A percentile compares a stretch with the other conserved stretches of the same genome.
These are phyloP conservation scores for Nothocercus nigrocapillus DNA, from an alignment of 2,113 vertebrate genomes.

Conservation along the genomic window DNA sequence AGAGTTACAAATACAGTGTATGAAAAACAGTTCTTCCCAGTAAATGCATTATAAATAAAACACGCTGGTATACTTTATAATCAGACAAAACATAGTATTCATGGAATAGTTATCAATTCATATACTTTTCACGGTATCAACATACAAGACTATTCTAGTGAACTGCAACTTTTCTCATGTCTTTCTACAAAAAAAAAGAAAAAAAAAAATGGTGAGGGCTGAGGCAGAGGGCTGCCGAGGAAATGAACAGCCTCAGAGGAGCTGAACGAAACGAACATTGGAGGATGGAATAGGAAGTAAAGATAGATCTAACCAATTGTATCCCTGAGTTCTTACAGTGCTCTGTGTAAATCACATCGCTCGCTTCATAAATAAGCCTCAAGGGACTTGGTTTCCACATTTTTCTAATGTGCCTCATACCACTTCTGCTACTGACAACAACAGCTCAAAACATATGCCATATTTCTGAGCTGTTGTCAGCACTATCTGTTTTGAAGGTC, in stretches of 20 bases:
- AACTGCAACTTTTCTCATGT: background rate
- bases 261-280: background rate
- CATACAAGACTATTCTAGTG: background rate
- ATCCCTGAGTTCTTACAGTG: background rate
- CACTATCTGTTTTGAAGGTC: background rate
- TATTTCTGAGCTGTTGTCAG: slow-evolving; percentile 13
- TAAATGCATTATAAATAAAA: background rate
- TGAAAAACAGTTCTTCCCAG: background rate
- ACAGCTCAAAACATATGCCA: background rate
- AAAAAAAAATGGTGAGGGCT: too few relatives aligned
- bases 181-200: background rate
- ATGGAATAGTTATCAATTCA: background rate
- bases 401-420: background rate
- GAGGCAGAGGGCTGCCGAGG: background rate
- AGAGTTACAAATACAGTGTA: background rate
- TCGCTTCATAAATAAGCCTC: background rate
- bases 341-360: background rate
- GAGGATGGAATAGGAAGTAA: background rate
- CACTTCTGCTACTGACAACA: background rate
- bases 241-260: background rate
- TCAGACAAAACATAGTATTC: background rate
- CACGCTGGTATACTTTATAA: background rate
- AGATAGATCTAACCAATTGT: background rate
- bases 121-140: background rate
- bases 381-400: background rate